Conservation (phyloP, 1,140 invertebrate genomes). For the Heliconius eleuchia region DNA sequence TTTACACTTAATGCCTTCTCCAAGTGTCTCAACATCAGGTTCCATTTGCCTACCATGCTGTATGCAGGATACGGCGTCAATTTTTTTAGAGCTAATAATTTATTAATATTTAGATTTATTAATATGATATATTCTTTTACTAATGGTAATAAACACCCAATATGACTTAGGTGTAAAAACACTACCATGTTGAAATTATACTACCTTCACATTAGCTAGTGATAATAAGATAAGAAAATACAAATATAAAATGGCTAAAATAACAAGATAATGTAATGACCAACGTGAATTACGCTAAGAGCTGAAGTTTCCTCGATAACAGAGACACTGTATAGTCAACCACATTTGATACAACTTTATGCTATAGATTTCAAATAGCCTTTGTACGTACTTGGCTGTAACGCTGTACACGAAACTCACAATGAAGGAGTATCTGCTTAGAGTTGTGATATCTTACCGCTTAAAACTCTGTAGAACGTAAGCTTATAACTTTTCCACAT, state of each 20-base stretch:
- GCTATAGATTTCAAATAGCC: not conserved
- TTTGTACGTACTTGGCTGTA: not conserved
- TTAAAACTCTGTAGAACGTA: constrained; percentile 44
- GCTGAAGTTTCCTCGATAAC: constrained; percentile 28
- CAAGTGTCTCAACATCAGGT: too few species aligned
- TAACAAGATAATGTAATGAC: constrained; percentile 5
- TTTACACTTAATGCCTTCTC: too few species aligned
- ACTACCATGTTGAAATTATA: too few species aligned
- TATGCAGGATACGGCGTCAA: too few species aligned
- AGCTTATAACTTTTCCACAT: constrained; percentile 40
- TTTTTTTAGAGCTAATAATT: too few species aligned
- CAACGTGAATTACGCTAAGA: constrained; percentile 17
- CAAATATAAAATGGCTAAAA: not conserved
- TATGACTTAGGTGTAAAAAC: too few species aligned
- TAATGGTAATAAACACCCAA: too few species aligned
- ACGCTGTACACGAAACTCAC: constrained; percentile 17
- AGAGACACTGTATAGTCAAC: constrained; percentile 16
- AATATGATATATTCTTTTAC: too few species aligned
- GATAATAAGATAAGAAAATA: too few species aligned
- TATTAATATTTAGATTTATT: too few species aligned
- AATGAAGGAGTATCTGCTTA: constrained; percentile 36
- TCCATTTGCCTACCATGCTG: too few species aligned
- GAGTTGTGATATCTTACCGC: constrained; percentile 43
- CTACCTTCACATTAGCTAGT: too few species aligned
- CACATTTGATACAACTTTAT: not conserved